Evolutionary conservation across 2,113 vertebrate genomes (phyloP), one percentile per base, ranked within the genome.

Genomic region (Arothron firmamentum): DNA sequence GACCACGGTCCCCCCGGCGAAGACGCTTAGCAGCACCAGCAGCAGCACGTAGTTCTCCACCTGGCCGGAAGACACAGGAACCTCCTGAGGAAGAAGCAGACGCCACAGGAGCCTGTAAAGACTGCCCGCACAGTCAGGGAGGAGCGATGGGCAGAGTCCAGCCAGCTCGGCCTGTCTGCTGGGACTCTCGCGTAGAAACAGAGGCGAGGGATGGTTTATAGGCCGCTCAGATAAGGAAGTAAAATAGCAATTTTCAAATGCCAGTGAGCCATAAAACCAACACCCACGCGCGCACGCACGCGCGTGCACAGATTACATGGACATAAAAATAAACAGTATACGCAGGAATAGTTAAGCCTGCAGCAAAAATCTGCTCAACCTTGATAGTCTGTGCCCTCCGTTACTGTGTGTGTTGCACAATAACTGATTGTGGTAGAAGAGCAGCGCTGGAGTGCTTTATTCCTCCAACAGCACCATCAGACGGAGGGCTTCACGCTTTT

Each of bases 1-100:
- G 13, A 95, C 91, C 71, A 99, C 82, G 0, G 91, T 94, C 67
- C 94, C 94, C 0, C 93, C 95, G 0, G 94, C 92, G 20, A 99
- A 95, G 50, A 94, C 90, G 21, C 94, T 95, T 82, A 95, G 83
- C 71, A 98, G 85, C 68, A 95, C 93, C 61, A 97, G 73, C 62
- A 97, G 90, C 72, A 94, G 80, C 48, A 92, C 90, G 47, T 94
- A 96, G 78, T 92, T 94, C 84, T 96, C 94, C 87, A 91, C 91
- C 43, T 89, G 85, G 61, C 82, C 88, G 3, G 85, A 59, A 0
- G 85, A 87, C 76, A 89, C 82, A 1, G 92, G 91, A 56, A 88
- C 79, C 20, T 92, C 90, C 91, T 91, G 79, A 18, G 2, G 42
- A 21, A 19, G 49, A 11, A 62, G 21, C 5, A 14, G 25, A 7